Base-by-base conservation (phyloP, 1,140 invertebrate genomes). In the Drosophila neocordata region DNA sequence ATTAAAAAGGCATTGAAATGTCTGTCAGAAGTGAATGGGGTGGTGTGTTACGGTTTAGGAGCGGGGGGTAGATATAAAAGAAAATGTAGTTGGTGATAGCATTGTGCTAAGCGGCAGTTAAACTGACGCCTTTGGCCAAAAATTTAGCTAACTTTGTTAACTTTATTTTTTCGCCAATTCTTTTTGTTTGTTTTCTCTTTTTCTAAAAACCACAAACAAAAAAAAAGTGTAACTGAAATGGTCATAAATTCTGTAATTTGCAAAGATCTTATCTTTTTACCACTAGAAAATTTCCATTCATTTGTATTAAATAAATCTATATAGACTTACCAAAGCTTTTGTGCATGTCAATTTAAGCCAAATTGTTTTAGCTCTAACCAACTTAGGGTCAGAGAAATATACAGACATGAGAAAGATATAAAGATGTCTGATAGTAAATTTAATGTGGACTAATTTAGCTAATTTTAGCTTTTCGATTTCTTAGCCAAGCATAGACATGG, bases 1-100 rank as follows among this genome's bases (percentile, higher is more conserved):
- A 77, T 77, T 77, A 77, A 77, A 77, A 77, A 77, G 73, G 75
- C 73, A 77, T 77, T 77, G 75, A 77, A 77, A 77, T 77, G 75
- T 68, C 71, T 72, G 44, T 57, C 27, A 34, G 69, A 22, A 53
- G 22, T 27, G 57, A n/a, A 18, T 31, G 5, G 31, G 60, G 37
- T 35, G 70, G 59, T 57, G 56, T n/a, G n/a, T n/a, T n/a, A n/a
- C n/a, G n/a, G n/a, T n/a, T n/a, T n/a, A n/a, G n/a, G n/a, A n/a
- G n/a, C n/a, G n/a, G n/a, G n/a, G n/a, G n/a, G n/a, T n/a, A n/a
- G n/a, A n/a, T n/a, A n/a, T n/a, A n/a, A n/a, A n/a, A n/a, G n/a
- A n/a, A n/a, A n/a, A n/a, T n/a, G n/a, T n/a, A n/a, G 60, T 51
- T 35, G 70, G 59, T 57, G 56, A 56, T 48, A 44, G 13, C 41